Conservation (phyloP, 2,113 vertebrate species). For the western clawed frog (Xenopus tropicalis) region DNA sequence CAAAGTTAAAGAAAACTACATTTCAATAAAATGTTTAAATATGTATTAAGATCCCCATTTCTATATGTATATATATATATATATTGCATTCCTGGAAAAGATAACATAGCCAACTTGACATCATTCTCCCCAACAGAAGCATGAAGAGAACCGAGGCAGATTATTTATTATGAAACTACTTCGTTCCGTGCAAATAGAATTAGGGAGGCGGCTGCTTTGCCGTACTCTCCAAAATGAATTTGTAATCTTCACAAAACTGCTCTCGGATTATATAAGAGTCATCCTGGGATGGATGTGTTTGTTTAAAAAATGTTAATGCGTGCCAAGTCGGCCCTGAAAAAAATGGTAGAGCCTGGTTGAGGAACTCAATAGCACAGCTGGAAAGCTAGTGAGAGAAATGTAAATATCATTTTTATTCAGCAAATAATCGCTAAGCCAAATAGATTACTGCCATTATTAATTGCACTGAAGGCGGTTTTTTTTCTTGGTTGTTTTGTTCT, state of each 20-base stretch:
- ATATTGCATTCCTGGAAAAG: no score
- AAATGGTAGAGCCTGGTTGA: neutral
- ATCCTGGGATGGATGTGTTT: constrained; percentile 17
- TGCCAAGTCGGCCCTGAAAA: constrained; percentile 20
- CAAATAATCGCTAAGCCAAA: constrained; percentile 32
- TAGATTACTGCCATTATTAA: constrained; percentile 23
- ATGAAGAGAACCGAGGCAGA: neutral
- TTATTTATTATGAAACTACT: constrained; percentile 7
- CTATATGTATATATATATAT: no score
- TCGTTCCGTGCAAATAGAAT: neutral
- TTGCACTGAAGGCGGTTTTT: constrained; percentile 1
- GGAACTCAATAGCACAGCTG: constrained; percentile 26
- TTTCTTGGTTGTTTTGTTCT: no score
- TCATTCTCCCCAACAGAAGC: no score
- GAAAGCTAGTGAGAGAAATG: constrained; percentile 14
- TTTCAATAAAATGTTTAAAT: no score
- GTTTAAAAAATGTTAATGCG: constrained; percentile 2
- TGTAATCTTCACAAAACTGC: constrained; percentile 3
- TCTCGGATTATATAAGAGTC: neutral
- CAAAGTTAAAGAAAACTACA: no score
- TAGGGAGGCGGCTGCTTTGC: neutral
- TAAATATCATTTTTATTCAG: constrained; percentile 18
- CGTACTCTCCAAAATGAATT: neutral
- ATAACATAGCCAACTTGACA: no score
- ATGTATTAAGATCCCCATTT: no score